A percentile compares a stretch with the other conserved stretches of the same genome.
phyloP scores from a whole-genome alignment of 2,797 vertebrate genomes.

The Hydrolagus colliei region DNA sequence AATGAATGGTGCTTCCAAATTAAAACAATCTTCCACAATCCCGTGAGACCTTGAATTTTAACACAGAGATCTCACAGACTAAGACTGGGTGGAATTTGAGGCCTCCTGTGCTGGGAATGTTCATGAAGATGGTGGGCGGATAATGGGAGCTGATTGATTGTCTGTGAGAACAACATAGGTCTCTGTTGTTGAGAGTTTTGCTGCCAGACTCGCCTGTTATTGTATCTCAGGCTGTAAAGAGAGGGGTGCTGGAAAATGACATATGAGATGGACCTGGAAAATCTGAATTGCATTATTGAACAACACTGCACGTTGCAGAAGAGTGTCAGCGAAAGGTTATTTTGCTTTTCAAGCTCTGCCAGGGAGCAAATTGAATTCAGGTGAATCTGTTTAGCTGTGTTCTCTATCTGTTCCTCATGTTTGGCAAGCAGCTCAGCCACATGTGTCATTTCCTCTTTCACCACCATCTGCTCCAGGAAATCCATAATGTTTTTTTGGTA shows the following conservation, averaged over 20 bases:
- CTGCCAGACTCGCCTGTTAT: not conserved
- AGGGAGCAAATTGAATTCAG: slow-evolving; percentile 23
- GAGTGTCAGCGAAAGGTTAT: slow-evolving; percentile 14
- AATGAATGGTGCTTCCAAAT: no score
- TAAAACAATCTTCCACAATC: no score
- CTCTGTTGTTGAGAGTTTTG: not conserved
- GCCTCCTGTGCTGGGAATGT: not conserved
- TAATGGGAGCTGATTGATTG: not conserved
- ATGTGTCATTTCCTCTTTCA: slow-evolving; percentile 21
- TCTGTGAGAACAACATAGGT: not conserved
- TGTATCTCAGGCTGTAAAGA: not conserved
- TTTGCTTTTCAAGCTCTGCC: slow-evolving; percentile 13
- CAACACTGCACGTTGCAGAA: not conserved
- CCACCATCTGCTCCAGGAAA: slow-evolving; percentile 21
- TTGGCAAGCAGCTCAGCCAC: not conserved
- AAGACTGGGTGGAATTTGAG: not conserved
- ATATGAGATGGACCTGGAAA: not conserved
- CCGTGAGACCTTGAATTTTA: no score
- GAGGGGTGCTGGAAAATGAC: not conserved
- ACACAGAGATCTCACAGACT: no score
- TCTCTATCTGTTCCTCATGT: slow-evolving; percentile 27
- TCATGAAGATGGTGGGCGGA: not conserved
- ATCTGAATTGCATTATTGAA: not conserved
- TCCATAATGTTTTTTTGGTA: not conserved
- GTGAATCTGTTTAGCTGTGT: not conserved